Evolutionary conservation across 2,113 vertebrate species (phyloP).

Genomic region (Nansenia antarctica): DNA sequence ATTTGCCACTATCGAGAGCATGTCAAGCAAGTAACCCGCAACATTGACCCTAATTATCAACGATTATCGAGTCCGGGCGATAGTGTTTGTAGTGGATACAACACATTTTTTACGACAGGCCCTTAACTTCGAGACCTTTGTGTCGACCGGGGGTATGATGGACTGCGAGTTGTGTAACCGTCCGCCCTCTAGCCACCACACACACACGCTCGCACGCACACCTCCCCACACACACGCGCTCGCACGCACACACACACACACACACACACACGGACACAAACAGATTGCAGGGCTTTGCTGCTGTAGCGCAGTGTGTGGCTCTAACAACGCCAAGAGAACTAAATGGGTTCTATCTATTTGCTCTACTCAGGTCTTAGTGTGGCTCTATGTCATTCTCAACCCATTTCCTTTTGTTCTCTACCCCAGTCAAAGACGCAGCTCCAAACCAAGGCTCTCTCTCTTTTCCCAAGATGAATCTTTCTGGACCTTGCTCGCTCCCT

Average conservation of each 20-base stretch:
- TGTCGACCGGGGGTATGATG: neutral
- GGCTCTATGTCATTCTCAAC: neutral
- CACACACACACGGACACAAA: too few species aligned
- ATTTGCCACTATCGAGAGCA: constrained; percentile 26
- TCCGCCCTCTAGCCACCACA: too few species aligned
- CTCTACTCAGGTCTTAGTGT: neutral
- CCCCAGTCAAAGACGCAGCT: neutral
- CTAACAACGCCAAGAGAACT: neutral
- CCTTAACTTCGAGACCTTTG: too few species aligned
- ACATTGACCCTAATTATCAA: constrained; percentile 62
- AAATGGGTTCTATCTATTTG: neutral
- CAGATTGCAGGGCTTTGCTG: neutral
- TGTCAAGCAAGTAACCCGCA: constrained; percentile 37
- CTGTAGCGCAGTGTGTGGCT: neutral
- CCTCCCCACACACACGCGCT: neutral
- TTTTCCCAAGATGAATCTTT: constrained; percentile 6
- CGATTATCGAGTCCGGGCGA: constrained; percentile 21
- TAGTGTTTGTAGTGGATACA: neutral
- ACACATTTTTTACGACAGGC: neutral
- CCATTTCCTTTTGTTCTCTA: neutral
- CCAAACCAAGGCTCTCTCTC: neutral
- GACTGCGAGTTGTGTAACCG: neutral
- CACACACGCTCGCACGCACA: neutral
- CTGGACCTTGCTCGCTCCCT: neutral
- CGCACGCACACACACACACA: neutral